Conservation (phyloP, 2,113 vertebrate species). For the Cervus canadensis region DNA sequence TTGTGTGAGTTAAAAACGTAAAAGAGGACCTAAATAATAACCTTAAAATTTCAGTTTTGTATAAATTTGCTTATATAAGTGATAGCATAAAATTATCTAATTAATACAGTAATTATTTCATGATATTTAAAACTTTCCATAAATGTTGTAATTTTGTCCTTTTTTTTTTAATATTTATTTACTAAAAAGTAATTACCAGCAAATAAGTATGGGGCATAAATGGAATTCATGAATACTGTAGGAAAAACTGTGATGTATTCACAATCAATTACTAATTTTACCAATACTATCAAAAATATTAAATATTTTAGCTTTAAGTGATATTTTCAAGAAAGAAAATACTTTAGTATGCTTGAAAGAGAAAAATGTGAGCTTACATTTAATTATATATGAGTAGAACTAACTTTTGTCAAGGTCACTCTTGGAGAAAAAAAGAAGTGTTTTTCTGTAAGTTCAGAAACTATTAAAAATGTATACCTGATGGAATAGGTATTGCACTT, state of each 20-base stretch:
- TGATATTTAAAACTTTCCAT: neutral
- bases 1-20: neutral
- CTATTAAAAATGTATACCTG: constrained; percentile 42
- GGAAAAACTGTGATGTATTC: neutral
- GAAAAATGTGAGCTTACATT: neutral
- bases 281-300: neutral
- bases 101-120: neutral
- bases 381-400: neutral
- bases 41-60: neutral
- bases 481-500: constrained; percentile 6
- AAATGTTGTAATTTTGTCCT: neutral
- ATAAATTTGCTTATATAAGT: neutral
- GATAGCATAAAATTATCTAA: neutral
- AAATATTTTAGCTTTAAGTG: neutral
- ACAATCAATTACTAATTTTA: neutral
- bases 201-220: neutral
- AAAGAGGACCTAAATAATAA: neutral
- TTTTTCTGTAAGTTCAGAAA: neutral
- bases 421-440: neutral
- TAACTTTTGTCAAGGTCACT: constrained; percentile 47
- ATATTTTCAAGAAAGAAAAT: neutral
- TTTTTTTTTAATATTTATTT: neutral
- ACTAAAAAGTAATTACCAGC: neutral
- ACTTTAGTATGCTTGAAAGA: neutral
- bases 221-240: neutral